Evolutionary conservation across 1,140 invertebrate species (phyloP).

Genomic region (Luehdorfia chinensis): DNA sequence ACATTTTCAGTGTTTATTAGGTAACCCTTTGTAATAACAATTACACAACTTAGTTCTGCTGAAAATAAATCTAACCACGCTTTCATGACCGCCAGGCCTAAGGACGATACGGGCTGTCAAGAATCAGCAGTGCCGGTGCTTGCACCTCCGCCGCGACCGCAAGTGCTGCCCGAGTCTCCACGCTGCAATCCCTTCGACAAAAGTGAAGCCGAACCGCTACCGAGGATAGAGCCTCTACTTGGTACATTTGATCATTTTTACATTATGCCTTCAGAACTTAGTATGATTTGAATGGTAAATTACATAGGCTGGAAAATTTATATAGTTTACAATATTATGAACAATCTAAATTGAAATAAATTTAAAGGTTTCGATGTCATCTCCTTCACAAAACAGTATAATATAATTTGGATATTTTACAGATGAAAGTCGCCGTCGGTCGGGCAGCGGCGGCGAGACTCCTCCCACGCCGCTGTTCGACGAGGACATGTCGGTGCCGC

Average conservation of each 20-base stretch:
- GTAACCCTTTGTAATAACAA: no score
- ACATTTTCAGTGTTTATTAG: slow-evolving; percentile 89
- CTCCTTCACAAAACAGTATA: no score
- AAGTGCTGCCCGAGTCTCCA: slow-evolving; percentile 78
- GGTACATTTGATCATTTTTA: no score
- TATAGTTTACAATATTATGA: no score
- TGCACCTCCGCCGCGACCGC: slow-evolving; percentile 84
- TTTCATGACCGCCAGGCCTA: slow-evolving; percentile 74
- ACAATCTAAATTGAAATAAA: no score
- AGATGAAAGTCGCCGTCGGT: slow-evolving; percentile 47
- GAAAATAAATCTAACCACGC: no score
- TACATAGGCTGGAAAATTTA: no score
- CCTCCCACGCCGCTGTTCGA: slow-evolving; percentile 96
- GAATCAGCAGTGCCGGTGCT: slow-evolving; percentile 79
- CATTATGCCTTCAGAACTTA: no score
- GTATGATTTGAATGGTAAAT: no score
- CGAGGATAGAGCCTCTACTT: slow-evolving; percentile 36
- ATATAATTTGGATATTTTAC: no score
- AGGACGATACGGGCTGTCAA: slow-evolving; percentile 56
- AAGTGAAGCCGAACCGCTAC: slow-evolving; percentile 65
- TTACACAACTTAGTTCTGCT: slow-evolving; percentile 28
- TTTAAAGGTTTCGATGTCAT: no score
- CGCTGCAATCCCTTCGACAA: slow-evolving; percentile 90
- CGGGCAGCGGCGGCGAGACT: slow-evolving; percentile 78
- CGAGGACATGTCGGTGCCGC: slow-evolving; percentile 94